Evolutionary conservation across 2,888 invertebrate genomes (phyloP), one percentile per base, ranked within the genome.

Genomic region (Pantelozetes paolii): DNA sequence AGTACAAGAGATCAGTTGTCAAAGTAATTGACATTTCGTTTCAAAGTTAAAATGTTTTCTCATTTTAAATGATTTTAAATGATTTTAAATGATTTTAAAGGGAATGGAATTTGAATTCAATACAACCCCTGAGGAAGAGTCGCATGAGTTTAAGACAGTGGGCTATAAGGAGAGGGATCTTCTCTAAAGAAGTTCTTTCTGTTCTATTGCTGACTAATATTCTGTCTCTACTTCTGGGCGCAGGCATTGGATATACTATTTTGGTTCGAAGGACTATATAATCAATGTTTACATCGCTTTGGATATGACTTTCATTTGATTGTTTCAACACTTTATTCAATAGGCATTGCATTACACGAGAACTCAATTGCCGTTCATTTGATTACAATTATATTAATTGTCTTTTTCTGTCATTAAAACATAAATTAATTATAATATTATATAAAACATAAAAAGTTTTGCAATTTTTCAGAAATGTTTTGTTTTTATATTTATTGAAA

Each of bases 121-220:
- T 89, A 81, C 89, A 91, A 81, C 89, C 90, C 85, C 84, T 67
- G 32, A 64, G 75, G 32, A 74, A 75, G 50, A 62, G 75, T 45
- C 73, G 76, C 36, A 67, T 78, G 48, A 79, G 88, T 84, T 87
- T 91, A 80, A 88, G 90, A 74, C 87, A 89, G 79, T 88, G 89
- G 82, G 86, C 89, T 77, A 90, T 90, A 75, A 88, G 89, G 81
- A 88, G 89, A 75, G 90, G 90, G 77, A 86, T 94, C 78, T 94
- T 94, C 84, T 91, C 91, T 72, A 89, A 91, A 82, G 92, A 93
- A 84, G 91, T 95, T 71, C 84, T 95, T 70, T 92, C 93, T 80
- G 92, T 94, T 64, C 87, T 96, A 78, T 87, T 96, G 79, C 86
- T 96, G 80, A 92, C 93, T 78, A 96, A 95, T 85, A 86, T 96